Percentiles rank a stretch among this genome's conserved stretches.
Evolutionary conservation across 1,140 invertebrate species (phyloP).

Genomic region (Cotesia chilonis): DNA sequence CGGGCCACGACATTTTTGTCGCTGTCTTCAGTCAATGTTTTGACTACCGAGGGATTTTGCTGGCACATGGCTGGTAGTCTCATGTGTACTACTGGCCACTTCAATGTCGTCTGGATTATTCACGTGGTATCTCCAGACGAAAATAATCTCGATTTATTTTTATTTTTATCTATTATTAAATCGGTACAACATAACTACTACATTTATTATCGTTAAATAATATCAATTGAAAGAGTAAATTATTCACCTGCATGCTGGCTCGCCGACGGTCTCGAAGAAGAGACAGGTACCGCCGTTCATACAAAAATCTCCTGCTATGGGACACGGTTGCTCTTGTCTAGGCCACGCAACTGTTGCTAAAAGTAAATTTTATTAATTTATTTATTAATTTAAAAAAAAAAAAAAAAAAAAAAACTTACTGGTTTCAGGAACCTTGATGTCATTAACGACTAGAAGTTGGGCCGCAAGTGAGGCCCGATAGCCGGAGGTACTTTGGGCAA

Average conservation of each 20-base stretch:
- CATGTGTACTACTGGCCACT: constrained; percentile 1
- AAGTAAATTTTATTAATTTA: constrained; percentile 41
- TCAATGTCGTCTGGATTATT: constrained; percentile 22
- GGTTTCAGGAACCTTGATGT: constrained; percentile 66
- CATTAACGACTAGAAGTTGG: constrained; percentile 69
- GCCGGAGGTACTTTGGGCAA: constrained; percentile 70
- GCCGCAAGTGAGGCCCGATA: constrained; percentile 67
- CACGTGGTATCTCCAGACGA: constrained; percentile 9
- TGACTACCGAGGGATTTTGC: constrained; percentile 29
- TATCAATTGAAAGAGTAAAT: constrained; percentile 29
- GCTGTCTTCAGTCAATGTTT: constrained; percentile 36
- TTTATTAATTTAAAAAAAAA: background rate
- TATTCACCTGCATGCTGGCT: constrained; percentile 84
- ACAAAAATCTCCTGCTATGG: constrained; percentile 74
- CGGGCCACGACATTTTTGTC: constrained; percentile 28
- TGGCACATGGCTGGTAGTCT: constrained; percentile 14
- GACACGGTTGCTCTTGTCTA: constrained; percentile 72
- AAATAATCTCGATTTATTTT: constrained; percentile 22
- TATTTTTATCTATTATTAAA: background rate
- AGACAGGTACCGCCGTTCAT: constrained; percentile 84
- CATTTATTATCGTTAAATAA: no score
- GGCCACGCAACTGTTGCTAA: constrained; percentile 69
- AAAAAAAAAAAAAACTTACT: constrained; percentile 58
- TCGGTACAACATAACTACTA: no score
- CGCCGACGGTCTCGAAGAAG: constrained; percentile 78